A percentile compares a stretch with the other conserved stretches of the same genome.
Evolutionary conservation across 1,140 invertebrate genomes (phyloP).

Genomic region (Drosophila guanche): DNA sequence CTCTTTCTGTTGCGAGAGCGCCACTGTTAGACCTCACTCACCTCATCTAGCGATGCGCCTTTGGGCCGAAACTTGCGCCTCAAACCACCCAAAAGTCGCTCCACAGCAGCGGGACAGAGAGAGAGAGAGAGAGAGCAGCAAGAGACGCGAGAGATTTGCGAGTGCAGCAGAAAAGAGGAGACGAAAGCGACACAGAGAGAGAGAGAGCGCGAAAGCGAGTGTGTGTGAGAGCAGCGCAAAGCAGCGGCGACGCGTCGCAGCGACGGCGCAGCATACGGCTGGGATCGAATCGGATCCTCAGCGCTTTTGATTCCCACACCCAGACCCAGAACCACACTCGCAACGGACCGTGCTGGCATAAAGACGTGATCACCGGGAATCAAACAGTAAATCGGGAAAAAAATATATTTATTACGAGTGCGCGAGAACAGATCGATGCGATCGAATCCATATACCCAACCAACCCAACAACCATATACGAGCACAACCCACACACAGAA

Average conservation of each 20-base stretch:
- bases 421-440: neutral
- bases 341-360: slow-evolving; percentile 72
- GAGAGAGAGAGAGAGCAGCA: neutral
- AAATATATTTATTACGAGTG: neutral
- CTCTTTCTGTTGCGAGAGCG: no score
- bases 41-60: no score
- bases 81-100: slow-evolving; percentile 18
- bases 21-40: no score
- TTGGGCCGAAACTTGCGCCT: no score
- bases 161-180: slow-evolving; percentile 20
- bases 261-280: slow-evolving; percentile 32
- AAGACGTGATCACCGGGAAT: slow-evolving; percentile 72
- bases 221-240: slow-evolving; percentile 1
- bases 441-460: slow-evolving; percentile 25
- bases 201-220: no score
- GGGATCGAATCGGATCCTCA: slow-evolving; percentile 60
- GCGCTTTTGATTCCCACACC: slow-evolving; percentile 62
- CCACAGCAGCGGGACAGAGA: slow-evolving; percentile 2
- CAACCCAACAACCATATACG: slow-evolving; percentile 21
- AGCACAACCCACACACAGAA: slow-evolving; percentile 21
- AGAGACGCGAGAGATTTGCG: slow-evolving; percentile 21
- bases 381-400: slow-evolving; percentile 34
- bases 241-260: slow-evolving; percentile 12
- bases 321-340: slow-evolving; percentile 55
- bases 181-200: neutral